Conservation (phyloP, 2,888 invertebrate species). For the Galerucella pusilla region DNA sequence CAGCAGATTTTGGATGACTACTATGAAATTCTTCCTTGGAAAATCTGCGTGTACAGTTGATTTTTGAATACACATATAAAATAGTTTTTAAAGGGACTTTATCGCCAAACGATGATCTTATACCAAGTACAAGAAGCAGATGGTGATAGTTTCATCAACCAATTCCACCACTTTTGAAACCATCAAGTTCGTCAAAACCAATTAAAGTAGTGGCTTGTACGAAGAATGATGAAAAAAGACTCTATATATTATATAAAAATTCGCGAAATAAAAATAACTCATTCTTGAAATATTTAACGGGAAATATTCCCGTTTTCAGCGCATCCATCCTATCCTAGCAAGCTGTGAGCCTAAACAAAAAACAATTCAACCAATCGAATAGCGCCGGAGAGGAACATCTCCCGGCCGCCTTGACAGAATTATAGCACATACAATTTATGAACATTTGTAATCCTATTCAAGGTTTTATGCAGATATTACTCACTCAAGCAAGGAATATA, state of each 20-base stretch:
- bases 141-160: no score
- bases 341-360: constrained; percentile 39
- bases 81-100: no score
- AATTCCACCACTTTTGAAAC: no score
- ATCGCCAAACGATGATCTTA: no score
- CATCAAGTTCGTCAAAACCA: neutral
- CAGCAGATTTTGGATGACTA: no score
- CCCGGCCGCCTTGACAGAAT: constrained; percentile 62
- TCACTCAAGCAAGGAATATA: constrained; percentile 67
- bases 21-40: no score
- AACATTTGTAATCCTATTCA: constrained; percentile 67
- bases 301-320: constrained; percentile 25
- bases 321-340: constrained; percentile 4
- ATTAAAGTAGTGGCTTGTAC: neutral
- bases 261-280: constrained; percentile 20
- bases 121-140: no score
- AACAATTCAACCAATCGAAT: constrained; percentile 40
- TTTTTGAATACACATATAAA: no score
- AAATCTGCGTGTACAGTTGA: no score
- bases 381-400: constrained; percentile 34
- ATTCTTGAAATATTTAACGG: constrained; percentile 24
- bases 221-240: neutral
- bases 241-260: neutral
- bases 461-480: constrained; percentile 67
- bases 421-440: constrained; percentile 66